Evolutionary conservation across 2,888 invertebrate genomes (phyloP), one percentile per base, ranked within the genome.

Genomic region (Torymus tubicola): DNA sequence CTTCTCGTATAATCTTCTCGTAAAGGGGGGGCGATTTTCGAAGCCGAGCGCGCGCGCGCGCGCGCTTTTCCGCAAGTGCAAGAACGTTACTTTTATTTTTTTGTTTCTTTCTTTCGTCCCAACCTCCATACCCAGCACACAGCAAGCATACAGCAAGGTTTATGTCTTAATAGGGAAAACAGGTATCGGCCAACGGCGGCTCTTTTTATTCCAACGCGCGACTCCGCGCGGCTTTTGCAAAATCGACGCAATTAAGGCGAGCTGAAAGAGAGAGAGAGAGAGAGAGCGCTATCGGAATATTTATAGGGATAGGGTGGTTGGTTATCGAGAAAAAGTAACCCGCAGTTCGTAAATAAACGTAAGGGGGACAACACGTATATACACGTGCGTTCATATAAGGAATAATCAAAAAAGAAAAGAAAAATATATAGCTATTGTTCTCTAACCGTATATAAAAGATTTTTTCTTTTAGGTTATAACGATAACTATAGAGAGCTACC

Each of bases 1-100:
- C 78, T 78, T 75, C 74, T 75, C 74, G 81, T 81, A 81, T 81
- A 81, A 78, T 81, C 78, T 81, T 69, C 81, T 81, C 81, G 65
- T 81, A 81, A 81, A 81, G 53, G 16, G 21, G 53, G 70, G 16
- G 21, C 61, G 70, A 53, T 13, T 21, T 21, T 42, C 31, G 16
- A 16, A 1, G 18, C 13, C 52, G 8, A 5, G 10, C 12, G 16
- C 50, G n/a, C 50, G 14, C 52, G 16, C 18, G 50, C 18, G n/a
- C 31, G 14, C 24, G 16, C 53, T 61, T 69, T 31, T 53, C 61
- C 52, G 31, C 31, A 64, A 42, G 42, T 64, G 42, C 64, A 16
- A 14, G n/a, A 21, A 11, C n/a, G 11, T 52, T 18, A 52, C n/a
- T 42, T 31, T 65, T 65, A 10, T 65, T 50, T 65, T 65, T 16